Conservation (phyloP, 2,797 vertebrate genomes). For the Notamacropus eugenii region DNA sequence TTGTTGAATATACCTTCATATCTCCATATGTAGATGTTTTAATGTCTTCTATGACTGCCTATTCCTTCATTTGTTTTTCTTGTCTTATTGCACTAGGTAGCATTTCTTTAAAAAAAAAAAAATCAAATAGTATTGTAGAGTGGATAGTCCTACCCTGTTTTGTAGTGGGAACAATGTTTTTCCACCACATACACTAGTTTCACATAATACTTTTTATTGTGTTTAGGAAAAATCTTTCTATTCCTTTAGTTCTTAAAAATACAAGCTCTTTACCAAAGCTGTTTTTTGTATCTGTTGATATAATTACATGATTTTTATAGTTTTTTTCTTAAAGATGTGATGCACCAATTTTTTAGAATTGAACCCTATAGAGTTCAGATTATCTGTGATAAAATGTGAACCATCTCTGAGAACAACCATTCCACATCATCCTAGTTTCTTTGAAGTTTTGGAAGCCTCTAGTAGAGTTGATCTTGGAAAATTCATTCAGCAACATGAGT, state of each 20-base stretch:
- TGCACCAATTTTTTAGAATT: not conserved
- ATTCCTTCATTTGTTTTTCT: too few species aligned
- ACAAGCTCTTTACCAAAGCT: not conserved
- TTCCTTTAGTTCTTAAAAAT: not conserved
- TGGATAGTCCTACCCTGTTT: too few species aligned
- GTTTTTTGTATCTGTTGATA: not conserved
- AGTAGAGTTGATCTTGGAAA: conserved; percentile 6
- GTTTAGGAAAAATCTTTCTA: not conserved
- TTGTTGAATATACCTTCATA: too few species aligned
- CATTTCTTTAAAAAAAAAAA: too few species aligned
- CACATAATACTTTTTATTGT: not conserved
- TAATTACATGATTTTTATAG: not conserved
- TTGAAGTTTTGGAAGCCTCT: conserved; percentile 25
- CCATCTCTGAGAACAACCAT: not conserved
- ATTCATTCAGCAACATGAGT: not conserved
- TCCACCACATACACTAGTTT: not conserved
- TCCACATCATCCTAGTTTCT: not conserved
- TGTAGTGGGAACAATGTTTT: not conserved
- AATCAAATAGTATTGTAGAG: too few species aligned
- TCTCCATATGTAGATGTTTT: too few species aligned
- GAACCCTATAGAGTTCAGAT: not conserved
- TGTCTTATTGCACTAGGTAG: too few species aligned
- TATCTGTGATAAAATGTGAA: conserved; percentile 3
- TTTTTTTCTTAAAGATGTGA: not conserved
- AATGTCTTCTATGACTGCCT: too few species aligned